Evolutionary conservation across 2,888 invertebrate species (phyloP).

Genomic region (Machimus rusticus): DNA sequence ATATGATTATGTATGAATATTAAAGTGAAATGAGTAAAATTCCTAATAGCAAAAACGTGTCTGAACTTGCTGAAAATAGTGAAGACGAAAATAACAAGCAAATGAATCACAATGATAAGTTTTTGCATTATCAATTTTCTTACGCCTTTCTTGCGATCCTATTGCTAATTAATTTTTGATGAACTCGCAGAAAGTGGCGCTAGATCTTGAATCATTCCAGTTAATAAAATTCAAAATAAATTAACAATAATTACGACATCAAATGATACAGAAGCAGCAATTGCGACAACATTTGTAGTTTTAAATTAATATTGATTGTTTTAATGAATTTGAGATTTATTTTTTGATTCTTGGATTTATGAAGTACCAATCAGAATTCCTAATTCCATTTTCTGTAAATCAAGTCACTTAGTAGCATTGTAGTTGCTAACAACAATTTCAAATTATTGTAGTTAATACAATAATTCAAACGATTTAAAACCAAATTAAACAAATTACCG

Average conservation of each 20-base stretch:
- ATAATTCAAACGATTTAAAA: not conserved
- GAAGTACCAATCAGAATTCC: not conserved
- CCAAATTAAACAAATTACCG: not conserved
- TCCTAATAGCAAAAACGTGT: not conserved
- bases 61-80: not conserved
- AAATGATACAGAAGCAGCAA: not conserved
- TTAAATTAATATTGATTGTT: not conserved
- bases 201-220: not conserved
- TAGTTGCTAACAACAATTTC: not conserved
- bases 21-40: not conserved
- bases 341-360: not conserved
- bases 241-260: not conserved
- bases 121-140: not conserved
- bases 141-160: not conserved
- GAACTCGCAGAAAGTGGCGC: not conserved
- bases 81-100: not conserved
- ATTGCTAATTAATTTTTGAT: not conserved
- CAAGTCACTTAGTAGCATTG: not conserved
- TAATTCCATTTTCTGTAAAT: not conserved
- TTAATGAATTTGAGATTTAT: not conserved
- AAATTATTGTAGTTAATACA: not conserved
- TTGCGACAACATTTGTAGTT: not conserved
- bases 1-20: not conserved
- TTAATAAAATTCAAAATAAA: not conserved
- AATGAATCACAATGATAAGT: not conserved